Evolutionary conservation across 2,113 vertebrate genomes (phyloP).

Genomic region (Oncorhynchus mykiss): DNA sequence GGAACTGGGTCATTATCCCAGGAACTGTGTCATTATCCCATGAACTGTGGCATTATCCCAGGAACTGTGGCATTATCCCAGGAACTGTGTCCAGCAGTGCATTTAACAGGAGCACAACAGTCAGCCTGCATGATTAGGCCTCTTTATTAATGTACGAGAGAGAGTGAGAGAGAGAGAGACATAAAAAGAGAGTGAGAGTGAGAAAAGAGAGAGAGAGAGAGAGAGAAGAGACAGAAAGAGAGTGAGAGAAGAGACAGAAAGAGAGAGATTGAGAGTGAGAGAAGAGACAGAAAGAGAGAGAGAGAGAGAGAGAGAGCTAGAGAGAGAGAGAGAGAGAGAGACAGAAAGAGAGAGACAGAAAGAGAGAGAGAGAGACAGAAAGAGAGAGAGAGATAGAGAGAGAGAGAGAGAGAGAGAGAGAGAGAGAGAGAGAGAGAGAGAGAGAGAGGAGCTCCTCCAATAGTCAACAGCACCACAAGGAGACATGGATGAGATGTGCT

Average conservation of each 20-base stretch:
- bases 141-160: not conserved
- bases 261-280: no score
- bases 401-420: not conserved
- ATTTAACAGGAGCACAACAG: not conserved
- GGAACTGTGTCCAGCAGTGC: not conserved
- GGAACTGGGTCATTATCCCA: no score
- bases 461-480: not conserved
- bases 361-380: not conserved
- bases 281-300: not conserved
- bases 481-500: not conserved
- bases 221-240: not conserved
- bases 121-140: not conserved
- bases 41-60: no score
- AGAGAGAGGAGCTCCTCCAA: not conserved
- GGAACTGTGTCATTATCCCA: no score
- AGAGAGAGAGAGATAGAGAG: not conserved
- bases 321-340: not conserved
- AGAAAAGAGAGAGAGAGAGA: not conserved
- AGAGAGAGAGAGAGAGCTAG: not conserved
- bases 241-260: not conserved
- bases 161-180: not conserved
- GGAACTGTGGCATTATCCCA: no score
- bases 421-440: not conserved
- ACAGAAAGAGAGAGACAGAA: not conserved
- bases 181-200: not conserved